phyloP scores from a whole-genome alignment of 2,797 vertebrate genomes.

The Scolopax rusticola region DNA sequence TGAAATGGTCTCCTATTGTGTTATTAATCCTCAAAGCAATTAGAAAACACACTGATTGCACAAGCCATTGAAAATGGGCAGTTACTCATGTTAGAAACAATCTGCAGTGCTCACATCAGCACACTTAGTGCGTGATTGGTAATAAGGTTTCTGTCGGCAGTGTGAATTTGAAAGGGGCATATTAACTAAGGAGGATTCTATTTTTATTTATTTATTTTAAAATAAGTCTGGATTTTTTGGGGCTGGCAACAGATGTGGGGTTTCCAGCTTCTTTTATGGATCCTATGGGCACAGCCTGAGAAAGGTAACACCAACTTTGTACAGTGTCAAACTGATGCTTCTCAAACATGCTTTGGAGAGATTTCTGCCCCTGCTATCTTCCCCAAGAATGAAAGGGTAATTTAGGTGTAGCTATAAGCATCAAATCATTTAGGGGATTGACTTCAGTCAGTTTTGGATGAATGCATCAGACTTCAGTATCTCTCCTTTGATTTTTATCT shows the following conservation, averaged over 20 bases:
- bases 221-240: constrained; percentile 9
- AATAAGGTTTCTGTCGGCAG: not conserved
- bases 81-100: constrained; percentile 37
- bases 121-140: not conserved
- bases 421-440: not conserved
- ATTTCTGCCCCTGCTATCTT: not conserved
- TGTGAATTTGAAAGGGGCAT: constrained; percentile 14
- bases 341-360: not conserved
- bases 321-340: not conserved
- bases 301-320: not conserved
- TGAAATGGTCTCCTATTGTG: constrained; percentile 65
- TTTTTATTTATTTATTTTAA: constrained; percentile 44
- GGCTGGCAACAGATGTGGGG: not conserved
- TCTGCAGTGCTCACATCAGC: not conserved
- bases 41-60: constrained; percentile 68
- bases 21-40: constrained; percentile 75
- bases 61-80: constrained; percentile 33
- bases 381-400: not conserved
- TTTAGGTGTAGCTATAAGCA: not conserved
- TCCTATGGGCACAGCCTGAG: not conserved
- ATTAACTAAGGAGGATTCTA: constrained; percentile 18
- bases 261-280: not conserved
- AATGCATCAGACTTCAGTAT: constrained; percentile 14
- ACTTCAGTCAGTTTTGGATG: constrained; percentile 36
- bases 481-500: constrained; percentile 63